Base-by-base conservation (phyloP, 64 coral and sea anemone genomes). In the Astreopora myriophthalma region DNA sequence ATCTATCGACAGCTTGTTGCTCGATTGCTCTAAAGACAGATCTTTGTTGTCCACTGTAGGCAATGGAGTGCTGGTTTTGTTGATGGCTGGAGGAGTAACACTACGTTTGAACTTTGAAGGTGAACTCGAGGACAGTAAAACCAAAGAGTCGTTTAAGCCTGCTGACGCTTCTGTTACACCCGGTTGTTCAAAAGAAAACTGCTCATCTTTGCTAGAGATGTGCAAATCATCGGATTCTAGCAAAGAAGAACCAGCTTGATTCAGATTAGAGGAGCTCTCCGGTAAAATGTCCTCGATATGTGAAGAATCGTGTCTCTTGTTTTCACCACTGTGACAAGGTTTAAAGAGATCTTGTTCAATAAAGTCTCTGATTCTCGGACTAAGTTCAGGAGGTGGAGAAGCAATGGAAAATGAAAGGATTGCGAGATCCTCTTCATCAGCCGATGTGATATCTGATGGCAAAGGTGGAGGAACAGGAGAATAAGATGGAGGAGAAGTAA, bases 351-450 rank as follows among this genome's bases (percentile, higher is more conserved):
- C 79, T 39, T 83, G 52, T 61, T 83, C 55, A 22, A 83, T 36
- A 1, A 83, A 36, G n/a, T 83, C 57, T 32, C 39, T 83, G 55
- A 83, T 83, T 83, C 79, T 64, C 16, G 79, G 79, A 35, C 79
- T 83, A 83, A 83, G 79, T 0, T n/a, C 52, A 14, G 79, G 79
- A 62, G 79, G 79, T 38, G 79, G 79, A 61, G 79, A 64, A 83
- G 65, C 79, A 38, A 83, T 20, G 17, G 33, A 57, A 64, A 83
- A 36, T 25, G 79, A 38, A 3, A 34, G 65, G 31, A 83, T 12
- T 8, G 2, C 8, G 6, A 83, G 13, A 12, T 64, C 79, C 23
- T 83, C 32, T 17, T 82, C 79, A 64, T 8, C 34, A 20, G 14
- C 1, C 65, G 31, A 13, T 31, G 28, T 29, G 0, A 31, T 8